phyloP scores from a whole-genome alignment of 2,113 vertebrate species.

The Tamias sibiricus region DNA sequence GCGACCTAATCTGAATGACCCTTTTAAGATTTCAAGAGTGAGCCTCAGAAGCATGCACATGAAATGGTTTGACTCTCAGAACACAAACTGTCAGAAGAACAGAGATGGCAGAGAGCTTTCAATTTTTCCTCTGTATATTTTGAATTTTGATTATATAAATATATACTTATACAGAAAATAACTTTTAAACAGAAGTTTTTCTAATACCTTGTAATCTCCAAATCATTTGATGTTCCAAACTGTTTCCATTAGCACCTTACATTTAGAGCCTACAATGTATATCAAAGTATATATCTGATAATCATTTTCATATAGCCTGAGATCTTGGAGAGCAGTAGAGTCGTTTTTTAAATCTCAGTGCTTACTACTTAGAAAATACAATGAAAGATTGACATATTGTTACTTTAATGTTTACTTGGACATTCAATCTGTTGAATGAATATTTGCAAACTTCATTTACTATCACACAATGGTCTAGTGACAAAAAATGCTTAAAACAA shows the following conservation, averaged over 20 bases:
- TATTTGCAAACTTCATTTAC: slow-evolving; percentile 43
- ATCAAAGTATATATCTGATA: background rate
- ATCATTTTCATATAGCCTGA: slow-evolving; percentile 29
- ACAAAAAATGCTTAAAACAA: background rate
- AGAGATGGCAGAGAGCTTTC: background rate
- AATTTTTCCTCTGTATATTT: background rate
- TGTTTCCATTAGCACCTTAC: background rate
- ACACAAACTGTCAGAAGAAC: too few relatives aligned
- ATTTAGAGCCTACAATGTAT: background rate
- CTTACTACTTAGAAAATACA: background rate
- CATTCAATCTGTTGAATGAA: background rate
- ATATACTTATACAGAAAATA: background rate
- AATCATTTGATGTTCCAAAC: background rate
- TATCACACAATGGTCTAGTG: background rate
- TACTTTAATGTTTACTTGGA: slow-evolving; percentile 41
- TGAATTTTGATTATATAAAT: slow-evolving; percentile 47
- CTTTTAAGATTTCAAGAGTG: slow-evolving; percentile 46
- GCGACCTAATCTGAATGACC: slow-evolving; percentile 43
- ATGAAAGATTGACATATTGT: background rate
- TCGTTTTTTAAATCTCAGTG: slow-evolving; percentile 5
- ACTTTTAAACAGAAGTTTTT: slow-evolving; percentile 10
- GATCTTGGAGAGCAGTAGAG: background rate
- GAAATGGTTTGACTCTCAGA: slow-evolving; percentile 30
- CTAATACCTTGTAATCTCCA: background rate
- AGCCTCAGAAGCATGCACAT: slow-evolving; percentile 33